A percentile compares a stretch with the other conserved stretches of the same genome.
These are phyloP conservation scores for Temnothorax nylanderi DNA, from an alignment of 1,140 invertebrate species.

Conservation along the genomic window DNA sequence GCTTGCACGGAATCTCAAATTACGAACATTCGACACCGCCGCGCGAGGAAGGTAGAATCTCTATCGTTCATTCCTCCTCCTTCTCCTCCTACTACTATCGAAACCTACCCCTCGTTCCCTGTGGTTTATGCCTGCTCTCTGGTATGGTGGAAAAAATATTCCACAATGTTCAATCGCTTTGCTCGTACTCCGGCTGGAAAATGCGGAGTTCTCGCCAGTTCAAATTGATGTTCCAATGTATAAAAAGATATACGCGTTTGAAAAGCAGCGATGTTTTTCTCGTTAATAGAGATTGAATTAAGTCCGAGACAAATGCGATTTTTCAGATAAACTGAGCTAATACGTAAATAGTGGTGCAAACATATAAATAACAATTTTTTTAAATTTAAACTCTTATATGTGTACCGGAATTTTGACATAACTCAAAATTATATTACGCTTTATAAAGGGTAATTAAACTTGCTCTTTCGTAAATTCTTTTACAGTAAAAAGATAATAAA, in stretches of 20 bases:
- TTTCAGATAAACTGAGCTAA: constrained; percentile 5
- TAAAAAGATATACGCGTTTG: constrained; percentile 16
- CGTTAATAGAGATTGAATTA: constrained; percentile 20
- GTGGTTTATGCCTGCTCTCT: constrained; percentile 46
- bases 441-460: neutral
- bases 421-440: neutral
- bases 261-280: neutral
- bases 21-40: constrained; percentile 77
- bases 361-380: neutral
- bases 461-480: neutral
- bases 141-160: constrained; percentile 72
- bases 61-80: constrained; percentile 41
- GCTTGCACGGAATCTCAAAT: constrained; percentile 80
- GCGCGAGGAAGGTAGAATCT: constrained; percentile 63
- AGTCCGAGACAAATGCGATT: neutral
- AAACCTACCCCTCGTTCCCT: constrained; percentile 18
- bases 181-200: constrained; percentile 18
- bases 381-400: neutral
- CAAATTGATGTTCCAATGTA: constrained; percentile 32
- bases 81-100: neutral
- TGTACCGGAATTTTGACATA: neutral
- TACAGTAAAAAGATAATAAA: neutral
- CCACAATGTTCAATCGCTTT: constrained; percentile 77
- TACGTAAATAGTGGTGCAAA: neutral
- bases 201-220: constrained; percentile 11